phyloP scores from a whole-genome alignment of 2,888 invertebrate genomes.

The Polymixis flavicincta region DNA sequence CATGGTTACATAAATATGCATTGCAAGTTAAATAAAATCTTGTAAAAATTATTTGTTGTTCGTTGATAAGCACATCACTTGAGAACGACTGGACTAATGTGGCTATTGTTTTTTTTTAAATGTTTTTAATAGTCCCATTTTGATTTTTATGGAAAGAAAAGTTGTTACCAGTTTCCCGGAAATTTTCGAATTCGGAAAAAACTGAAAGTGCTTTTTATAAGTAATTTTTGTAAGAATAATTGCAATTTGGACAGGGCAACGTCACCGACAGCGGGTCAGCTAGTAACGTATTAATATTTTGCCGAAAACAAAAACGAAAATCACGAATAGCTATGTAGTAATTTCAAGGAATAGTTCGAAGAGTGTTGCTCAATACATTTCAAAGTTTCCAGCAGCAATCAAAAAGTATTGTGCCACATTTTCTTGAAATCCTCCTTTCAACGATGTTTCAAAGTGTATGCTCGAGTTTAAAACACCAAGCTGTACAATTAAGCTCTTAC shows the following conservation, averaged over 20 bases:
- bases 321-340: not conserved
- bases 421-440: conserved; percentile 7
- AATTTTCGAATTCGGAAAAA: not conserved
- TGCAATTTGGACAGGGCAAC: not conserved
- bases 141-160: too few relatives aligned
- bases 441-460: conserved; percentile 17
- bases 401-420: conserved; percentile 19
- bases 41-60: too few relatives aligned
- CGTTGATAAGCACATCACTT: too few relatives aligned
- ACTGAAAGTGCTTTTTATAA: too few relatives aligned
- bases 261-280: not conserved
- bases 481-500: conserved; percentile 12
- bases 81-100: not conserved
- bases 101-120: too few relatives aligned
- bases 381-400: conserved; percentile 28
- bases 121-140: too few relatives aligned
- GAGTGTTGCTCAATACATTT: conserved; percentile 2
- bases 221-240: not conserved
- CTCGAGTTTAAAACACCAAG: not conserved
- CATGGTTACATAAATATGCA: too few relatives aligned
- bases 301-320: not conserved
- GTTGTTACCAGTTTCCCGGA: not conserved
- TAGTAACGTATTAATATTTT: not conserved
- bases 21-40: too few relatives aligned
- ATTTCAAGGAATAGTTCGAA: not conserved